Evolutionary conservation across 1,140 invertebrate species (phyloP), one percentile per base, ranked within the genome.

Genomic region (Drosophila lini): DNA sequence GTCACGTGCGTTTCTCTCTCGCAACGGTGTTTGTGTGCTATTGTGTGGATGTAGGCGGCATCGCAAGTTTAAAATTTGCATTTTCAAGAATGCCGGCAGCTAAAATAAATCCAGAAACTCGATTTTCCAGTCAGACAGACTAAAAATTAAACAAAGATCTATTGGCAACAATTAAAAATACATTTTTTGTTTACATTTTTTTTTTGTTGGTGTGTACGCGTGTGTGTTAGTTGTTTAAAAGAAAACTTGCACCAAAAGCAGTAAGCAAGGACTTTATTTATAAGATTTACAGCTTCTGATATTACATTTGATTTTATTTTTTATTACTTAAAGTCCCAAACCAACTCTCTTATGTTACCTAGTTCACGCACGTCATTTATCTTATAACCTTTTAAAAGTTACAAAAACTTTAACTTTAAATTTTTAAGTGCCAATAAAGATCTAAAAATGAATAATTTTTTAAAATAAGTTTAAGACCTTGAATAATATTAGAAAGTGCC

Each of bases 1-100:
- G 61, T 61, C 73, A 68, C 74, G 67, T 74, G 63, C 52, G 32
- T 74, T 42, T n/a, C 32, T 53, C 56, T 61, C 28, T 16, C 11
- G 19, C 15, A 42, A 40, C 13, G 11, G n/a, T 38, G 57, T 47
- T 45, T 41, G 55, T 25, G 44, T 45, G 63, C 28, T 40, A 34
- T 48, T 40, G 60, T 31, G 48, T 38, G 47, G 28, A 47, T 44
- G 47, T 63, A 55, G 61, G 22, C 53, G 53, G 53, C 53, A 56
- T 41, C 53, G 34, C 16, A 52, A 59, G 28, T 59, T 32, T 16
- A 28, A 68, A 47, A 56, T 56, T 74, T 53, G 42, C 31, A 32
- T 32, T 52, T 44, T 67, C n/a, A 6, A 22, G 58, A 40, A 67
- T 45, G 44, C 64, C 61, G 61, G 60, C 44, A 65, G 32, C 31